phyloP scores from a whole-genome alignment of 2,113 vertebrate genomes.

The Aldabrachelys gigantea region DNA sequence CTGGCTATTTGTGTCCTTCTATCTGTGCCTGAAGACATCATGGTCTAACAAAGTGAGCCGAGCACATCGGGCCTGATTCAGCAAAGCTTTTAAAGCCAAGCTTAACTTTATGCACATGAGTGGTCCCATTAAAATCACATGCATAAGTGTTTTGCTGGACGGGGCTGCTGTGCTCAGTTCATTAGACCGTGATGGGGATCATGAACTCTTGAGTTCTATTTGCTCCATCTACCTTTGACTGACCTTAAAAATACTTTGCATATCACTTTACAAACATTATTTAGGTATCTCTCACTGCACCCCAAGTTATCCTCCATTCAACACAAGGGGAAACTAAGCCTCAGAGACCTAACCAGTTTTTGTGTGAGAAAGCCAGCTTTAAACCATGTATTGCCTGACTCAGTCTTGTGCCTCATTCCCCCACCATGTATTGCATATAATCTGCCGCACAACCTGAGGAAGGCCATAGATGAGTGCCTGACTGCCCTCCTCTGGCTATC shows the following conservation, averaged over 20 bases:
- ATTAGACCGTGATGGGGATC: neutral
- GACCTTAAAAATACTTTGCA: neutral
- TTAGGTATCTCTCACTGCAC: neutral
- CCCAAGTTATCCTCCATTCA: neutral
- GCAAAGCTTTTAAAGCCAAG: accelerated
- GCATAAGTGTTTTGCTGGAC: accelerated
- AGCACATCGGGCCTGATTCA: accelerated
- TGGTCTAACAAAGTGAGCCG: accelerated
- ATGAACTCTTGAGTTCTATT: neutral
- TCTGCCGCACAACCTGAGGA: neutral
- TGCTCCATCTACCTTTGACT: neutral
- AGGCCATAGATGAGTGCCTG: accelerated
- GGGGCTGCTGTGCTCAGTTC: accelerated
- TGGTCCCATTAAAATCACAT: neutral
- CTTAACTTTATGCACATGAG: accelerated
- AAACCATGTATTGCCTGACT: neutral
- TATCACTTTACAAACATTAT: accelerated
- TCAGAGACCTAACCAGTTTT: neutral
- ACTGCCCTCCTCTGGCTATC: neutral
- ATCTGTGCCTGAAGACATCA: accelerated
- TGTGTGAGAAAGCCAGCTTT: neutral
- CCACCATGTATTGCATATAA: neutral
- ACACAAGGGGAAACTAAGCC: accelerated
- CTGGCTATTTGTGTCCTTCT: accelerated
- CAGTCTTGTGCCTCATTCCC: accelerated